These are phyloP conservation scores for Ivindomyrus marchei DNA, from an alignment of 2,113 vertebrate genomes.

Conservation along the genomic window DNA sequence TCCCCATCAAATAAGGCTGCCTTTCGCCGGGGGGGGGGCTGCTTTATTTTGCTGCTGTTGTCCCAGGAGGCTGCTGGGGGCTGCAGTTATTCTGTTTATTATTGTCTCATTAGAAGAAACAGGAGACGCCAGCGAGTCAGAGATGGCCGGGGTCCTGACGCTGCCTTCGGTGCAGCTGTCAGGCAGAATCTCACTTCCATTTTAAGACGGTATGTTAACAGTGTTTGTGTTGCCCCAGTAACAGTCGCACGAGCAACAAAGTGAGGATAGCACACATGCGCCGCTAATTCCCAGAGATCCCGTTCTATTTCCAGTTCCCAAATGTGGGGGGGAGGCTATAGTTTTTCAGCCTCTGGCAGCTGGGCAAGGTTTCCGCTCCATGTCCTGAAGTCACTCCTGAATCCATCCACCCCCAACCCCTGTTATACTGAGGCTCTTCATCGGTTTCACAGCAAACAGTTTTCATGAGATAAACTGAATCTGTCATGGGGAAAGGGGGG, in stretches of 20 bases:
- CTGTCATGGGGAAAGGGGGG: not conserved
- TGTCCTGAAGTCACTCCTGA: not conserved
- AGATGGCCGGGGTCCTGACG: not conserved
- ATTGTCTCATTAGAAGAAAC: not conserved
- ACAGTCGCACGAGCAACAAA: slow-evolving; percentile 7
- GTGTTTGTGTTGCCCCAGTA: slow-evolving; percentile 24
- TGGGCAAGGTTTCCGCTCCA: not conserved
- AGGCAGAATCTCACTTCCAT: slow-evolving; percentile 18
- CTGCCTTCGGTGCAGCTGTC: slow-evolving; percentile 10
- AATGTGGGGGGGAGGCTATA: not conserved
- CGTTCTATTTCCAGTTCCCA: slow-evolving; percentile 23
- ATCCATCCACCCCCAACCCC: not conserved
- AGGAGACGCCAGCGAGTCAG: not conserved
- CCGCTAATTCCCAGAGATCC: not conserved
- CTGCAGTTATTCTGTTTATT: slow-evolving; percentile 17
- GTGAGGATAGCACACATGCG: slow-evolving; percentile 13
- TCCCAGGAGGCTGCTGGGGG: not conserved
- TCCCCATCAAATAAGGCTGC: not conserved
- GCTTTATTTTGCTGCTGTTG: too few species aligned
- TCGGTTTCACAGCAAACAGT: not conserved
- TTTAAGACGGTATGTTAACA: slow-evolving; percentile 19
- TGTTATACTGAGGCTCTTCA: not conserved
- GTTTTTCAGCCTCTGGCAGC: slow-evolving; percentile 7
- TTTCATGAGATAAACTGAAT: not conserved
- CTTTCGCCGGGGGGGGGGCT: not conserved